phyloP scores from a whole-genome alignment of 2,888 invertebrate species.

The Malachius bipustulatus region DNA sequence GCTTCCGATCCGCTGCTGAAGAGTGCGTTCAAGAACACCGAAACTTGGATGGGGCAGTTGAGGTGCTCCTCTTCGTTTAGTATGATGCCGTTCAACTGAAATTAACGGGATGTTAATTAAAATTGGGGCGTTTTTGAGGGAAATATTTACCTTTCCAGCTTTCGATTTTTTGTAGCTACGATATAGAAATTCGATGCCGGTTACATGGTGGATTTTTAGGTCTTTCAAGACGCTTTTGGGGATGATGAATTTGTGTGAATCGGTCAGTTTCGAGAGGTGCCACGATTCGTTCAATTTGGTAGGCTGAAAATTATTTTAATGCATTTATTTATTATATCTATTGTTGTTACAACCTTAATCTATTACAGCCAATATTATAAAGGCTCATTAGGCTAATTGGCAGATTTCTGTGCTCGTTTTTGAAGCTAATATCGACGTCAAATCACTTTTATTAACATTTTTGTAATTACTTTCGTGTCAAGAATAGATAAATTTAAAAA shows the following conservation, averaged over 20 bases:
- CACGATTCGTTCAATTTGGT: neutral
- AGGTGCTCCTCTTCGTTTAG: neutral
- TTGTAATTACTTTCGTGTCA: too few relatives aligned
- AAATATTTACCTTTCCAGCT: conserved; percentile 1
- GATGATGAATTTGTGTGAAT: neutral
- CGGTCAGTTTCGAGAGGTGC: neutral
- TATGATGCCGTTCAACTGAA: neutral
- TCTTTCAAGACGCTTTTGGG: neutral
- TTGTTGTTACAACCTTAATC: too few relatives aligned
- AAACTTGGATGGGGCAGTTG: neutral
- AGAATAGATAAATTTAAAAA: too few relatives aligned
- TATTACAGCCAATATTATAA: too few relatives aligned
- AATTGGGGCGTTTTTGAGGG: neutral
- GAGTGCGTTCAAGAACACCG: neutral
- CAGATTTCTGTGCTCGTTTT: too few relatives aligned
- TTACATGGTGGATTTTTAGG: neutral
- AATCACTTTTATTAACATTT: too few relatives aligned
- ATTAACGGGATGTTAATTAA: neutral
- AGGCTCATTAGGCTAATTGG: too few relatives aligned
- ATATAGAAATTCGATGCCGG: neutral
- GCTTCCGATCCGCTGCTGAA: too few relatives aligned
- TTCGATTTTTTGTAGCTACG: neutral
- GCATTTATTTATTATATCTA: too few relatives aligned
- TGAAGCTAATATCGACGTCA: too few relatives aligned
- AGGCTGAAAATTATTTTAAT: too few relatives aligned